A percentile compares a stretch with the other conserved stretches of the same genome.
Conservation (phyloP, 2,888 invertebrate genomes). For the Pardosa pseudoannulata region DNA sequence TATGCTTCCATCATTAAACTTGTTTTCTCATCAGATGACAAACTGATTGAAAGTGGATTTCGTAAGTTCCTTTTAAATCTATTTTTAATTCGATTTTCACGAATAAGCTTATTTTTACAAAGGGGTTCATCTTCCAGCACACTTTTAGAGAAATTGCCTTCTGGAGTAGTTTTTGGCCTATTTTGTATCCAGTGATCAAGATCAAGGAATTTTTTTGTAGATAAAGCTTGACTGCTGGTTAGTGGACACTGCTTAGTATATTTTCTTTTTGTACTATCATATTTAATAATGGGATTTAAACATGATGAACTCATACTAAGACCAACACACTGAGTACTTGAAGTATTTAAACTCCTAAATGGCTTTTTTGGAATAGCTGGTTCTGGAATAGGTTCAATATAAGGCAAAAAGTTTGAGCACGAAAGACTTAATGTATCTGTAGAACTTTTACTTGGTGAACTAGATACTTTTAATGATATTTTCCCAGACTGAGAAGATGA, state of each 20-base stretch:
- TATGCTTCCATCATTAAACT: conserved; percentile 40
- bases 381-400: conserved; percentile 35
- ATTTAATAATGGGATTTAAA: conserved; percentile 39
- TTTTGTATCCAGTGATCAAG: conserved; percentile 60
- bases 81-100: neutral
- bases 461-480: conserved; percentile 35
- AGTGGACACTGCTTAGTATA: conserved; percentile 30
- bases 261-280: conserved; percentile 37
- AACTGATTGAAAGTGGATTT: conserved; percentile 38
- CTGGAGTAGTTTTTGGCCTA: conserved; percentile 67
- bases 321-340: conserved; percentile 1
- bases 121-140: neutral
- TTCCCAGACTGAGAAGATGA: neutral
- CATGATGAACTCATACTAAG: conserved; percentile 6
- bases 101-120: conserved; percentile 7
- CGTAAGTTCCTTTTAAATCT: conserved; percentile 24
- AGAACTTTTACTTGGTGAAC: conserved; percentile 7
- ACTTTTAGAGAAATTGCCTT: neutral
- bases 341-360: neutral
- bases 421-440: neutral
- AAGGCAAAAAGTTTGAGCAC: conserved; percentile 63
- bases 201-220: conserved; percentile 51
- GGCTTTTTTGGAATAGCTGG: conserved; percentile 5
- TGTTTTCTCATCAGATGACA: conserved; percentile 25
- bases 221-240: conserved; percentile 43